Percentiles rank a stretch among this genome's conserved stretches.
phyloP scores from a whole-genome alignment of 1,140 invertebrate species.

The Pinna nobilis region DNA sequence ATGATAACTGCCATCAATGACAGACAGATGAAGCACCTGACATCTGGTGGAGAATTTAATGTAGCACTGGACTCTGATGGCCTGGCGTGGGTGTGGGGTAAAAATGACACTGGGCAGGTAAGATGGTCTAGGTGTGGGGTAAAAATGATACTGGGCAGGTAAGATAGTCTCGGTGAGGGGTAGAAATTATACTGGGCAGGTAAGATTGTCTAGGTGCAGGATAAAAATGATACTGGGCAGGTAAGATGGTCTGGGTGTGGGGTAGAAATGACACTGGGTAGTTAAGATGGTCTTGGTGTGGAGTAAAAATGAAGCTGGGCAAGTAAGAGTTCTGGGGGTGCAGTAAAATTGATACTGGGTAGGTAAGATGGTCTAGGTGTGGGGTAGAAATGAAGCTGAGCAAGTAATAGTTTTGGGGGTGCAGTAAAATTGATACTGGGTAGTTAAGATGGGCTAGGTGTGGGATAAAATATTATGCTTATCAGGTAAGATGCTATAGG shows the following conservation, averaged over 20 bases:
- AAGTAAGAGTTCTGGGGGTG: too few relatives aligned
- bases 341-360: slow-evolving; percentile 79
- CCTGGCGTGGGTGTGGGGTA: slow-evolving; percentile 81
- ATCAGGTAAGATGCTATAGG: slow-evolving; percentile 77
- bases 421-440: slow-evolving; percentile 74
- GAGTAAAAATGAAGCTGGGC: too few relatives aligned
- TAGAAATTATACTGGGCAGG: slow-evolving; percentile 77
- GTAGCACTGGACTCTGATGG: slow-evolving; percentile 79
- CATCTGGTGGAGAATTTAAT: slow-evolving; percentile 84
- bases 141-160: slow-evolving; percentile 77
- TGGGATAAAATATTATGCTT: not conserved
- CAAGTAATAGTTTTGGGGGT: slow-evolving; percentile 70
- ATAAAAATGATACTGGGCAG: slow-evolving; percentile 77
- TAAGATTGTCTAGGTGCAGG: slow-evolving; percentile 30
- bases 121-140: not conserved
- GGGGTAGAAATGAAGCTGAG: slow-evolving; percentile 75
- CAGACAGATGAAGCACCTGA: slow-evolving; percentile 75
- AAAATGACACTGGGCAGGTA: slow-evolving; percentile 79
- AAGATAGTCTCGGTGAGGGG: not conserved
- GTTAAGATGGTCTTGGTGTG: too few relatives aligned
- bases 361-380: too few relatives aligned
- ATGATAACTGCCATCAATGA: slow-evolving; percentile 73
- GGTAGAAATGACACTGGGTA: not conserved
- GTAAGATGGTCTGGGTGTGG: slow-evolving; percentile 41
- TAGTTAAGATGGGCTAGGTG: slow-evolving; percentile 70